A percentile compares a stretch with the other conserved stretches of the same genome.
These are phyloP conservation scores for Toxotes lorentzi DNA, from an alignment of 2,797 vertebrate species.

Conservation along the genomic window DNA sequence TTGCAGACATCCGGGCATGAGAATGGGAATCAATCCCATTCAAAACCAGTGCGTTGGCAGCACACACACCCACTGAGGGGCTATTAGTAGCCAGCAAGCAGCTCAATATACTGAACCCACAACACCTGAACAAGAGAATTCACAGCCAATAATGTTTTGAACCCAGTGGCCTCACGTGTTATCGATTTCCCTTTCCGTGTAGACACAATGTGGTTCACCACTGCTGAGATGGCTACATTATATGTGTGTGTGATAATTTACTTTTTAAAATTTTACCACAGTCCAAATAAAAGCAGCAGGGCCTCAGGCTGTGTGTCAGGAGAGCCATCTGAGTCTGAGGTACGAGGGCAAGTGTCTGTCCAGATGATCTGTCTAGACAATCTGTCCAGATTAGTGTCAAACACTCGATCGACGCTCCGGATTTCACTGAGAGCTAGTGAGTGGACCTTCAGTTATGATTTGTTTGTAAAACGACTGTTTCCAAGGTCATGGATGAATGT, in stretches of 20 bases:
- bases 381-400: constrained; percentile 61
- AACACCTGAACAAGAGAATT: constrained; percentile 64
- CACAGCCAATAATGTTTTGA: constrained; percentile 59
- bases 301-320: constrained; percentile 54
- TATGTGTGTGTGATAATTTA: constrained; percentile 7
- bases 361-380: constrained; percentile 35
- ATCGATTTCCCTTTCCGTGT: constrained; percentile 53
- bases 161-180: constrained; percentile 49
- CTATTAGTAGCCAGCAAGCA: constrained; percentile 59
- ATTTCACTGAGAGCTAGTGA: constrained; percentile 3
- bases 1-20: constrained; percentile 9
- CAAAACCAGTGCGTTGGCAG: constrained; percentile 12
- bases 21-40: constrained; percentile 51
- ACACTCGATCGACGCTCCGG: constrained; percentile 10
- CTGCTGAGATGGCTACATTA: constrained; percentile 34
- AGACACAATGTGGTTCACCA: constrained; percentile 33
- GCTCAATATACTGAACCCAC: constrained; percentile 66
- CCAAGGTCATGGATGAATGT: neutral
- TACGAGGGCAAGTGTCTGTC: constrained; percentile 16
- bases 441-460: neutral
- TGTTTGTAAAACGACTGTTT: neutral
- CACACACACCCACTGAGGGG: constrained; percentile 29
- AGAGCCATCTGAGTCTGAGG: constrained; percentile 44
- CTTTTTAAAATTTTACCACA: constrained; percentile 28
- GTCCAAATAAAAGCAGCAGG: constrained; percentile 39